Base-by-base conservation (phyloP, 2,113 vertebrate species). In the Bujurquina vittata region DNA sequence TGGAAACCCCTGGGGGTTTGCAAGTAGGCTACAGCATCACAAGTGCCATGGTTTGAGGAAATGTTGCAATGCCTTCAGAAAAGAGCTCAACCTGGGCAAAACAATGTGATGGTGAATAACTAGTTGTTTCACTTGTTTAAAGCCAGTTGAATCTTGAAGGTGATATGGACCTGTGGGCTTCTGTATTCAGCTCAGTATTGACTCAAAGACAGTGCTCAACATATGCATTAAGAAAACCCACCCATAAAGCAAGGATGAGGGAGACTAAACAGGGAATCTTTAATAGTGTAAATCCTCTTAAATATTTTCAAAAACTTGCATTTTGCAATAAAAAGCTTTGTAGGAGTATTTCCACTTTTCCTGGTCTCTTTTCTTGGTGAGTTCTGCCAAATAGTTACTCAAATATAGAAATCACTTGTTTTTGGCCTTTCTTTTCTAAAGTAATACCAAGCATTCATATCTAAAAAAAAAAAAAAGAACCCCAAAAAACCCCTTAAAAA, bases 1-100 rank as follows among this genome's bases (percentile, higher is more conserved):
- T 84, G 73, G 58, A 72, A 46, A 40, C 78, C 90, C 23, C 63
- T 33, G 46, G 80, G 84, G 59, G 74, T 84, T 91, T 85, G 56
- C 15, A 56, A 82, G 84, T 59, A 46, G 77, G 87, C 65, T 54
- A 57, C 80, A 72, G 58, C 58, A 84, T 84, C 79, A 26, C 77
- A 67, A 46, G 58, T 78, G 10, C 63, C 5, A 56, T 61, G 15
- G n/a, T 81, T 75, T 77, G 69, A 75, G 73, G 20, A 83, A 80
- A 76, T 76, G 23, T 63, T 81, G 46, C 37, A 37, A 20, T 33
- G 77, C 46, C 23, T 81, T 77, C 60, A 75, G 29, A 81, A 57
- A 74, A n/a, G 55, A 79, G 75, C 49, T 80, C n/a, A 78, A 77
- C 61, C 37, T 62, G 14, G 52, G 73, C 15, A 75, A 67, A 54